Conservation (phyloP, 2,888 invertebrate species). For the Lottia scabra region DNA sequence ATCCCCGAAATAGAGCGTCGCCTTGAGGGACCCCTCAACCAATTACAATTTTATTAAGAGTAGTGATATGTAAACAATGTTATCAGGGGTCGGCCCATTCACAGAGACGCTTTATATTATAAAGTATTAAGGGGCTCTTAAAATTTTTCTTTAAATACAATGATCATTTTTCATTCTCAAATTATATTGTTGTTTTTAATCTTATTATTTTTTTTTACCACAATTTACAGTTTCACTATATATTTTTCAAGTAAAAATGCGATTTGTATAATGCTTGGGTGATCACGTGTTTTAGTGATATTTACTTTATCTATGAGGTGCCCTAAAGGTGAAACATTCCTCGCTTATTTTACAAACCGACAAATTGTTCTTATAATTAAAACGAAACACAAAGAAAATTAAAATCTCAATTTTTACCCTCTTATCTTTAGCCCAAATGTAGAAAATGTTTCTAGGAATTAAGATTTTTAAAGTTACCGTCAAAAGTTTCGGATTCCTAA, state of each 20-base stretch:
- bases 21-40: slow-evolving; percentile 1
- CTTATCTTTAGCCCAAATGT: no score
- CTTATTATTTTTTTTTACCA: neutral
- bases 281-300: slow-evolving; percentile 1
- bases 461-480: no score
- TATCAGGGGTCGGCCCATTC: neutral
- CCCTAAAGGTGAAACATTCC: neutral
- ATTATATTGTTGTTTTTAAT: neutral
- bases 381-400: neutral
- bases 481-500: no score
- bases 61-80: slow-evolving; percentile 2
- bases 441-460: no score
- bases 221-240: neutral
- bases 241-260: neutral
- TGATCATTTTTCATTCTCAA: neutral
- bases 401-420: neutral
- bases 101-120: neutral
- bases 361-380: neutral
- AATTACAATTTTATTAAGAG: neutral
- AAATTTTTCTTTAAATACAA: neutral
- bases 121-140: neutral
- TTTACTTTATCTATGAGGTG: slow-evolving; percentile 1
- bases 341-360: neutral
- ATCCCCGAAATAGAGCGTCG: neutral
- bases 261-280: neutral